Base-by-base conservation (phyloP, 2,113 vertebrate genomes). In the Corvus moneduloides region DNA sequence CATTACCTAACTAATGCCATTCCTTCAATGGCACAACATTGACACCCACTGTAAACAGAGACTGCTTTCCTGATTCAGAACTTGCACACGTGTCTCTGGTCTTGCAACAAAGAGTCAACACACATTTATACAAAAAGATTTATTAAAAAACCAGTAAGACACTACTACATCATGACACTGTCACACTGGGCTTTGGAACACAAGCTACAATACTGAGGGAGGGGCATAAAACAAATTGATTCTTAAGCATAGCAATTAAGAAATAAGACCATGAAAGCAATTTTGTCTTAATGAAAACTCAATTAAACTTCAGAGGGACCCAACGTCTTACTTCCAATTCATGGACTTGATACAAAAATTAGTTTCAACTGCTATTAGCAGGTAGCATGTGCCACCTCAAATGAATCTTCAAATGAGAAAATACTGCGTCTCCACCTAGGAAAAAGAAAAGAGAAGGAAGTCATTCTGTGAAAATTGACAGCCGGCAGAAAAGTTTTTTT, bases 371-470 rank as follows among this genome's bases (percentile, higher is more conserved):
- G 98, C 97, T 98, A 98, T 97, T 98, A 97, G 97, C 97, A 96
- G 98, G 98, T 87, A 97, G 97, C 98, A 97, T 74, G 94, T 97
- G 98, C 98, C 98, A 98, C 98, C 98, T 98, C 98, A 98, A 98
- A 97, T 97, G 95, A 97, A 94, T 98, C 98, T 98, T 98, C 98
- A 95, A 98, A 96, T 98, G 98, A 98, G 98, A 98, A 97, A 98
- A 98, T 98, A 98, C 98, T 98, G 98, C 94, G 58, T 97, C 98
- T 97, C 98, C 98, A 98, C 98, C 99, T 99, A 97, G 77, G 98
- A 97, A 97, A 98, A 98, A 99, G 98, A 98, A 96, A 96, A 97
- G 90, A 96, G 81, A 90, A 78, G 93, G 33, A 77, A 94, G 96
- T 98, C 97, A 98, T 92, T 92, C 91, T 66, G 49, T 84, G 93